phyloP scores from a whole-genome alignment of 1,140 invertebrate genomes.

The Drosophila jambulina region DNA sequence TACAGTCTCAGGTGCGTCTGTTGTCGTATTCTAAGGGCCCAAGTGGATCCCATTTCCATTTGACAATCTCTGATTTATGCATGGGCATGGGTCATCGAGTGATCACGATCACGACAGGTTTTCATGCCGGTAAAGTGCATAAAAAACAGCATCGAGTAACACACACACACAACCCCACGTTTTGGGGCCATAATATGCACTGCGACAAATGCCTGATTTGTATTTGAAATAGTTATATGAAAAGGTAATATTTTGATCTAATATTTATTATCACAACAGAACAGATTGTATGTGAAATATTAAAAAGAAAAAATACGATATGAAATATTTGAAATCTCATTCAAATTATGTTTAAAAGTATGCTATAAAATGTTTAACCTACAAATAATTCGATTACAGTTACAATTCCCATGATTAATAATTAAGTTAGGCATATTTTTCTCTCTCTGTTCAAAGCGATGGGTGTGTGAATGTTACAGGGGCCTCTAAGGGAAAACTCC shows the following conservation, averaged over 20 bases:
- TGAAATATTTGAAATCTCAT: background rate
- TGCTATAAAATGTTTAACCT: no score
- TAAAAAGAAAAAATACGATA: background rate
- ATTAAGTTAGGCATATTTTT: background rate
- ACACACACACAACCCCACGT: slow-evolving; percentile 6
- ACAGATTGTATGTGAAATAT: background rate
- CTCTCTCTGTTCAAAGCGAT: background rate
- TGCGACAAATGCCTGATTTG: background rate
- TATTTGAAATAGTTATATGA: background rate
- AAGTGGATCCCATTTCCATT: slow-evolving; percentile 30
- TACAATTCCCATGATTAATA: background rate
- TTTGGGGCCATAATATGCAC: slow-evolving; percentile 14
- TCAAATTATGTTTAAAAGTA: background rate
- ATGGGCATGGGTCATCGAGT: slow-evolving; percentile 37
- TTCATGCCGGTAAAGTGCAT: slow-evolving; percentile 44
- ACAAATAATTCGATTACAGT: background rate
- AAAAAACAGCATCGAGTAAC: slow-evolving; percentile 28
- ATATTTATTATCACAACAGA: background rate
- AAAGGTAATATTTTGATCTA: background rate
- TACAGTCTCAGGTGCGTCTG: slow-evolving; percentile 18
- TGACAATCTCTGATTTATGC: slow-evolving; percentile 38
- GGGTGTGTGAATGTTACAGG: slow-evolving; percentile 13
- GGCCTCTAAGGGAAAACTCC: slow-evolving; percentile 1
- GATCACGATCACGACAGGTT: slow-evolving; percentile 62
- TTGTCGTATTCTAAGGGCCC: slow-evolving; percentile 7